Conservation (phyloP, 2,797 vertebrate species). For the Chaenodraco wilsoni region DNA sequence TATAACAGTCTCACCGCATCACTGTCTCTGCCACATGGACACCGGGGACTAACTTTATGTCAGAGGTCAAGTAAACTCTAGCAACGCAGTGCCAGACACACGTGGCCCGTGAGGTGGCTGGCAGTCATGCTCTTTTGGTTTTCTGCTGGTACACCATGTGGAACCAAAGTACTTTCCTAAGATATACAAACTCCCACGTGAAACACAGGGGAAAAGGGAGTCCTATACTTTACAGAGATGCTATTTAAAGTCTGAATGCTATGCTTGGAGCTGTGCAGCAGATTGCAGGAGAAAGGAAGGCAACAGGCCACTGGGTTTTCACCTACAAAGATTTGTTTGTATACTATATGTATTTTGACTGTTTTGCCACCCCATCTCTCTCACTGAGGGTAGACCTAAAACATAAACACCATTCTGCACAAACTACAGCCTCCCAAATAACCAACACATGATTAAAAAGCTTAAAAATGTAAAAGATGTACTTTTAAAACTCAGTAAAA, state of each 20-base stretch:
- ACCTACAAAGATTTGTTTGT: constrained; percentile 16
- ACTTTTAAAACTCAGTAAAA: too few species aligned
- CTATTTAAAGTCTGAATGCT: constrained; percentile 35
- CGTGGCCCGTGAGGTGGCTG: constrained; percentile 33
- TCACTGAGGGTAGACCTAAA: too few species aligned
- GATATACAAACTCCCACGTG: constrained; percentile 48
- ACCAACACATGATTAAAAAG: too few species aligned
- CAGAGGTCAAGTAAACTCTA: constrained; percentile 71
- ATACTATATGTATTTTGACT: constrained; percentile 9
- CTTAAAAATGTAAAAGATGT: too few species aligned
- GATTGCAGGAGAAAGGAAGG: constrained; percentile 20
- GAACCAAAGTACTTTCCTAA: constrained; percentile 36
- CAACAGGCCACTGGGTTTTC: background rate
- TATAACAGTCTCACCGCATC: constrained; percentile 51
- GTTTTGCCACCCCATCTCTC: background rate
- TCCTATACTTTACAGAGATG: constrained; percentile 23
- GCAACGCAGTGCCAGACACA: constrained; percentile 44
- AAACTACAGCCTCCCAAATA: background rate
- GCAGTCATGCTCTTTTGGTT: constrained; percentile 23
- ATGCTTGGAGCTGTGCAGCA: constrained; percentile 2
- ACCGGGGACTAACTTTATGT: constrained; percentile 50
- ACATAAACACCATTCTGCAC: background rate
- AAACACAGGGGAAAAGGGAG: constrained; percentile 30
- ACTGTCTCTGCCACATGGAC: constrained; percentile 53
- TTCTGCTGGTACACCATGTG: constrained; percentile 32